These are phyloP conservation scores for Cherax destructor DNA, from an alignment of 1,140 invertebrate species.

Conservation along the genomic window DNA sequence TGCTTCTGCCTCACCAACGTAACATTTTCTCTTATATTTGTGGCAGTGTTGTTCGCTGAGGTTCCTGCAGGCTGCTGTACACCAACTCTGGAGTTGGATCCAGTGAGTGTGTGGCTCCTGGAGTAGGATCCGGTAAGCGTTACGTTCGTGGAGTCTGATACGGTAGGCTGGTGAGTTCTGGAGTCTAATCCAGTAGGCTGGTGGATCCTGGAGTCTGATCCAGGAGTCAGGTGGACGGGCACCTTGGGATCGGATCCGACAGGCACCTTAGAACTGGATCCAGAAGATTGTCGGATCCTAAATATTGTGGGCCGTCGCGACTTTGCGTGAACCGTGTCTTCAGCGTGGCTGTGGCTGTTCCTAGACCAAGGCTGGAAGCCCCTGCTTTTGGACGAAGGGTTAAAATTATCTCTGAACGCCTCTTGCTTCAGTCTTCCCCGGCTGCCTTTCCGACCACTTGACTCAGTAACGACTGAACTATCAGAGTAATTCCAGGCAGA, in stretches of 20 bases:
- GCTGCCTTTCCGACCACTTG: not conserved
- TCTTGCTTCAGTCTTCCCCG: not conserved
- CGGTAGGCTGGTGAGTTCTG: no score
- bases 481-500: not conserved
- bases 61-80: no score
- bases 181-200: no score
- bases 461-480: not conserved
- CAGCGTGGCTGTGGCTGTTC: not conserved
- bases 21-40: not conserved
- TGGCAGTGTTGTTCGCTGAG: not conserved
- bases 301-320: not conserved
- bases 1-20: not conserved
- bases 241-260: not conserved
- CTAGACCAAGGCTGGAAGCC: no score
- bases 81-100: no score
- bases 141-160: no score
- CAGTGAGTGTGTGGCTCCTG: no score
- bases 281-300: no score
- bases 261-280: no score
- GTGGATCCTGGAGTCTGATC: not conserved
- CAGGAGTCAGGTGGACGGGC: not conserved
- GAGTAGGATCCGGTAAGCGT: no score
- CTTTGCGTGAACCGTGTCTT: not conserved
- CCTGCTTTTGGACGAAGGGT: not conserved
- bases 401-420: not conserved